Conservation (phyloP, 2,113 vertebrate species). For the Bucco capensis region DNA sequence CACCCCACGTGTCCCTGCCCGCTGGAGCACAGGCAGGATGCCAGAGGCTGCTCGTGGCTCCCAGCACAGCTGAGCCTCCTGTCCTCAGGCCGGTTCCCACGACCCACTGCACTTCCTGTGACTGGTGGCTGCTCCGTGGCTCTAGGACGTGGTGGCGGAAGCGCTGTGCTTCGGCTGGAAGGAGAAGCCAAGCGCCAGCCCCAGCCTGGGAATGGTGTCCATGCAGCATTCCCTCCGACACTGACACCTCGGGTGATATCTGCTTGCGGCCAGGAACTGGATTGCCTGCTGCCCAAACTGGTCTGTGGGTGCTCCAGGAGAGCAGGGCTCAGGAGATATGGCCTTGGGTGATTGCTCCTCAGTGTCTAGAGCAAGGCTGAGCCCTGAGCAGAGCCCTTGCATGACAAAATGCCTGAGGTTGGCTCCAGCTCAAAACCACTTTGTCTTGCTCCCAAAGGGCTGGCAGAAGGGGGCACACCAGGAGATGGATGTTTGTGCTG, state of each 20-base stretch:
- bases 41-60: background rate
- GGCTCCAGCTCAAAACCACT: background rate
- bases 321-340: background rate
- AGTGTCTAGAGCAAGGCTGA: background rate
- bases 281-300: background rate
- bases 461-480: fast-evolving
- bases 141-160: background rate
- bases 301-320: background rate
- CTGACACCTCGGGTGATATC: background rate
- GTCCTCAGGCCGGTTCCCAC: background rate
- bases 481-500: background rate
- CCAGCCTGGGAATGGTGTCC: background rate
- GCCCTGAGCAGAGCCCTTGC: background rate
- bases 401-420: background rate
- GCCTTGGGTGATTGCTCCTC: fast-evolving
- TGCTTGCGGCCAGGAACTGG: fast-evolving
- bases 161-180: fast-evolving
- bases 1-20: fast-evolving
- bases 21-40: fast-evolving
- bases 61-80: fast-evolving
- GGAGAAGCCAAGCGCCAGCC: background rate
- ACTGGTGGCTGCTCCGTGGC: background rate
- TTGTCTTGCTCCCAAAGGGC: fast-evolving
- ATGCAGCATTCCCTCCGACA: fast-evolving
- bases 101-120: conserved; percentile 18